Conservation (phyloP, 2,113 vertebrate genomes). For the Caracal caracal region DNA sequence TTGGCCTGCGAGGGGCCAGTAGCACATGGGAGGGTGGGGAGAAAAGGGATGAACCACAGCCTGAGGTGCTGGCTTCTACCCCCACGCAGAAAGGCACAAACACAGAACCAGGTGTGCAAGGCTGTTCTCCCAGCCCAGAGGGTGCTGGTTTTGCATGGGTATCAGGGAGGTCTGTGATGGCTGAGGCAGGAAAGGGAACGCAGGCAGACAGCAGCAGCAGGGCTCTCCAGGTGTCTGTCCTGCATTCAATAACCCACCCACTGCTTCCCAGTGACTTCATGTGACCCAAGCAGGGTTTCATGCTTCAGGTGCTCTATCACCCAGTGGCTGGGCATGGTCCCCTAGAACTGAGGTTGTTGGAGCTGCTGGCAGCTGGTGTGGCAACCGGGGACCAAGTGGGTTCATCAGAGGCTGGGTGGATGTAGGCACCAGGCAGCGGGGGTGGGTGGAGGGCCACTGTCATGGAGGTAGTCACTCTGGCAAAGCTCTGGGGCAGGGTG, state of each 20-base stretch:
- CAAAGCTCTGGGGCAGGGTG: slow-evolving; percentile 85
- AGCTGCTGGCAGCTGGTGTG: not conserved
- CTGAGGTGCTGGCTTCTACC: not conserved
- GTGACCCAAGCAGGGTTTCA: not conserved
- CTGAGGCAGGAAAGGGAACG: not conserved
- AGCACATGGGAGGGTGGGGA: not conserved
- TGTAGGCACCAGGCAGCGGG: slow-evolving; percentile 91
- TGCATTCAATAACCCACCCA: not conserved
- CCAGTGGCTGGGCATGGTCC: not conserved
- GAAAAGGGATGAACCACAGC: slow-evolving; percentile 37
- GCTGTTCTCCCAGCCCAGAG: not conserved
- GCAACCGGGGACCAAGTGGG: slow-evolving; percentile 63
- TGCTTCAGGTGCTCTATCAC: not conserved
- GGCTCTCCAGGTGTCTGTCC: not conserved
- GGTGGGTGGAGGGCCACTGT: slow-evolving; percentile 95
- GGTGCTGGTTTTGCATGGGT: not conserved
- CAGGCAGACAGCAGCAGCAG: not conserved
- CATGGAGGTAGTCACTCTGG: slow-evolving; percentile 96
- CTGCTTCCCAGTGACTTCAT: not conserved
- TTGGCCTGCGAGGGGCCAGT: not conserved
- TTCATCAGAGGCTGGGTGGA: slow-evolving; percentile 89
- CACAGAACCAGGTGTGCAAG: not conserved
- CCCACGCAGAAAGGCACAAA: not conserved
- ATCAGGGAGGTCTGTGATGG: not conserved
- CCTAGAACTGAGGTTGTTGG: not conserved